Conservation (phyloP, 2,113 vertebrate species). For the Leptosomus discolor region DNA sequence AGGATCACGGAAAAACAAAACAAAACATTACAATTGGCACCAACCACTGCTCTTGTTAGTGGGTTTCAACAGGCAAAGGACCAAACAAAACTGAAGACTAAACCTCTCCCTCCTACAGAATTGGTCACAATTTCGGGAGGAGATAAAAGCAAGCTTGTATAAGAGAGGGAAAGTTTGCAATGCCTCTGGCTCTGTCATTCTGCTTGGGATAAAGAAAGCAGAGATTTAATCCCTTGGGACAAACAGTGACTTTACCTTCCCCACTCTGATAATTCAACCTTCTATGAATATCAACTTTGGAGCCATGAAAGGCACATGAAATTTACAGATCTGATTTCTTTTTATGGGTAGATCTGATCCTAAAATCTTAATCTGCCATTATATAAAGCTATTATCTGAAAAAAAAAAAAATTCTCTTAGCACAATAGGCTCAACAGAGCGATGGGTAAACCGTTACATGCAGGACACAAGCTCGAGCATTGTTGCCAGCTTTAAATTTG, state of each 20-base stretch:
- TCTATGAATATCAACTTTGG: not conserved
- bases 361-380: not conserved
- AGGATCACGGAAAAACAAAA: constrained; percentile 23
- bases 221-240: not conserved
- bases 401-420: not conserved
- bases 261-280: not conserved
- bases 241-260: not conserved
- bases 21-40: constrained; percentile 39
- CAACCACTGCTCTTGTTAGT: not conserved
- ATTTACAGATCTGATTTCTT: not conserved
- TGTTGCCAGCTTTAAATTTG: not conserved
- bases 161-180: not conserved
- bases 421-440: not conserved
- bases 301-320: not conserved
- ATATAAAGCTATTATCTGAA: not conserved
- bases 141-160: not conserved
- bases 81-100: constrained; percentile 32
- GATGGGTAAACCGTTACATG: not conserved
- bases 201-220: not conserved
- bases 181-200: not conserved
- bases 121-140: not conserved
- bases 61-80: not conserved
- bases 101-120: not conserved
- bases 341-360: not conserved
- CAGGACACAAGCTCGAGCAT: not conserved